Conservation (phyloP, 2,888 invertebrate genomes). For the Caenorhabditis sp. region DNA sequence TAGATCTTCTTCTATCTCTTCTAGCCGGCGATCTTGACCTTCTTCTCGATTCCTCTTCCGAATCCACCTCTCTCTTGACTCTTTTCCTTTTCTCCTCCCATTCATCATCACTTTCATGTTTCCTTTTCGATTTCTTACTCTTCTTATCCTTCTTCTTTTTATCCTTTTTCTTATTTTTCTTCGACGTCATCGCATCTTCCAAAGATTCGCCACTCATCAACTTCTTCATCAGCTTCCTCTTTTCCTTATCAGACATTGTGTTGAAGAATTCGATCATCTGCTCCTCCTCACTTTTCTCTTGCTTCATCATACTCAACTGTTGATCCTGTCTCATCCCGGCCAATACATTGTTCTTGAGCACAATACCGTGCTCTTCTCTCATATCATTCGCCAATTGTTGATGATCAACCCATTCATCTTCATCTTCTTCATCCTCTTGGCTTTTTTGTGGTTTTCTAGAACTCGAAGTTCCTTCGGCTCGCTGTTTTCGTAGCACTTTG, state of each 20-base stretch:
- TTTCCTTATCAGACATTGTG: conserved; percentile 57
- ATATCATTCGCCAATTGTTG: conserved; percentile 63
- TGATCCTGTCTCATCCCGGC: conserved; percentile 46
- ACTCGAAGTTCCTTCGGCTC: conserved; percentile 20
- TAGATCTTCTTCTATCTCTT: neutral
- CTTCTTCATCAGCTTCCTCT: conserved; percentile 57
- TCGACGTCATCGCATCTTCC: conserved; percentile 30
- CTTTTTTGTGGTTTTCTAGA: conserved; percentile 12
- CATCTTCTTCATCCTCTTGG: conserved; percentile 30
- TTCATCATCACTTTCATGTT: conserved; percentile 7
- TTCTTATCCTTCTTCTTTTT: conserved; percentile 25
- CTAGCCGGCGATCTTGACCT: conserved; percentile 6
- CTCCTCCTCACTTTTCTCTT: conserved; percentile 40
- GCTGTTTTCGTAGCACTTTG: conserved; percentile 51
- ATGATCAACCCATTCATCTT: conserved; percentile 59
- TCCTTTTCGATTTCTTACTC: conserved; percentile 10
- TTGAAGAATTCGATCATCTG: conserved; percentile 55
- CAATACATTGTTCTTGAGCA: conserved; percentile 44
- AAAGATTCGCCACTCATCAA: conserved; percentile 27
- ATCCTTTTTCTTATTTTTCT: conserved; percentile 11
- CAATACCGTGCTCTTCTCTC: conserved; percentile 69
- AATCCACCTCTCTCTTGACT: conserved; percentile 4
- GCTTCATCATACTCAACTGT: conserved; percentile 42
- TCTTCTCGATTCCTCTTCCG: too few species aligned
- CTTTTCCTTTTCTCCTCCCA: conserved; percentile 24